Percentiles rank a stretch among this genome's conserved stretches.
phyloP scores from a whole-genome alignment of 2,113 vertebrate genomes.

The Zapornia atra region DNA sequence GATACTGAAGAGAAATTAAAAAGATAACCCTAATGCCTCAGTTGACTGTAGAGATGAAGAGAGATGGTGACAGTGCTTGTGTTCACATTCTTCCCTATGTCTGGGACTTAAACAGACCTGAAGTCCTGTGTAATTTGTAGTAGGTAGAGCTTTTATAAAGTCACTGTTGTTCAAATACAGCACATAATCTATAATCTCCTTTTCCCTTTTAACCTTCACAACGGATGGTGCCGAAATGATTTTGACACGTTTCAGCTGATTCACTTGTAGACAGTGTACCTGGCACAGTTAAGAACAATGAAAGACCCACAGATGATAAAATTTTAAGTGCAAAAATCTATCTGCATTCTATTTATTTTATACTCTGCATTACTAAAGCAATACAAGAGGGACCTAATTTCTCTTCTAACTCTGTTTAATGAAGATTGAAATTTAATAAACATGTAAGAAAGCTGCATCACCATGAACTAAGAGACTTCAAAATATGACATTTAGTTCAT shows the following conservation, averaged over 20 bases:
- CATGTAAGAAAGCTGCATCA: conserved; percentile 35
- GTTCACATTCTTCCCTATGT: not conserved
- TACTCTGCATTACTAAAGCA: not conserved
- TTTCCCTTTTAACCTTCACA: not conserved
- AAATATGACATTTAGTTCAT: conserved; percentile 69
- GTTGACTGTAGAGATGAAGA: not conserved
- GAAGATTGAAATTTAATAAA: conserved; percentile 69
- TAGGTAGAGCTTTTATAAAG: not conserved
- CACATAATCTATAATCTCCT: not conserved
- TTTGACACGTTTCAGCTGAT: not conserved
- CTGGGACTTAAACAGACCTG: not conserved
- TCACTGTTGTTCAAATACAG: not conserved
- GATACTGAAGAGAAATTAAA: not conserved
- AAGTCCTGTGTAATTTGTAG: not conserved
- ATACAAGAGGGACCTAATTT: conserved; percentile 54
- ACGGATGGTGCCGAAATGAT: not conserved
- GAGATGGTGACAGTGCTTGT: not conserved
- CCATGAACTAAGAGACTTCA: conserved; percentile 61
- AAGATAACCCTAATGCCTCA: not conserved
- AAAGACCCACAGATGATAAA: not conserved
- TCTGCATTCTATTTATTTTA: conserved; percentile 36
- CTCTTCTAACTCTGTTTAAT: conserved; percentile 41
- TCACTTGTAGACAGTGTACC: not conserved
- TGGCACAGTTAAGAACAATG: not conserved
- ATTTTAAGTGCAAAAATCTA: not conserved